Evolutionary conservation across 2,888 invertebrate species (phyloP), one percentile per base, ranked within the genome.

Genomic region (Griposia aprilina): DNA sequence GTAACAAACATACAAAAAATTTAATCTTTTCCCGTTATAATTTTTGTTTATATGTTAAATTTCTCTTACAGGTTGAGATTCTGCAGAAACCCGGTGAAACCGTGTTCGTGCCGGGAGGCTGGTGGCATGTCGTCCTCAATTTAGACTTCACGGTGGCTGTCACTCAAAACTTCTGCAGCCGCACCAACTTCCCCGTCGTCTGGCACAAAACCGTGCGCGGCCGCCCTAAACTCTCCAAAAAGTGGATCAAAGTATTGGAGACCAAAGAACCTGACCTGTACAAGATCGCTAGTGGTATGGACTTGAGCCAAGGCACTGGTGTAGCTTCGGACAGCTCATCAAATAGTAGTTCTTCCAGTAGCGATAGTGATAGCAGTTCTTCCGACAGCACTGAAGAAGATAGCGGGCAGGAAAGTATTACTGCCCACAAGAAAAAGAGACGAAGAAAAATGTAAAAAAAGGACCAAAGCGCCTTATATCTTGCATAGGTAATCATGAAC

Each of bases 81-180:
- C 97, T 99, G 10, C 99, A 99, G 94, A 97, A 98, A 90, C 99
- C 99, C 23, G 99, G 99, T 36, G 99, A 99, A 94, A 99, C 99
- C 7, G 99, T 99, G 52, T 99, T 99, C 96, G 99, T 99, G 76
- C 99, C 99, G 17, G 99, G 99, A 30, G 99, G 99, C 17, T 99
- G 99, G 99, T 99, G 99, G 99, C 99, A 99, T 94, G 99, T 99
- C 36, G 99, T 99, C 23, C 97, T 99, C 52, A 99, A 99, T 95
- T 96, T 99, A 82, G 99, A 99, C 91, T 98, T 98, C 84, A 99
- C 99, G 0, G 98, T 99, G 68, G 99, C 99, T 20, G 98, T 99
- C 26, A 99, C 99, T 0, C 99, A 99, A 94, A 99, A 99, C 96
- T 99, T 99, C 94, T 98, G 99, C 93, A 99, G 99, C 89, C 97